Base-by-base conservation (phyloP, 2,888 invertebrate species). In the Parnassius mnemosyne region DNA sequence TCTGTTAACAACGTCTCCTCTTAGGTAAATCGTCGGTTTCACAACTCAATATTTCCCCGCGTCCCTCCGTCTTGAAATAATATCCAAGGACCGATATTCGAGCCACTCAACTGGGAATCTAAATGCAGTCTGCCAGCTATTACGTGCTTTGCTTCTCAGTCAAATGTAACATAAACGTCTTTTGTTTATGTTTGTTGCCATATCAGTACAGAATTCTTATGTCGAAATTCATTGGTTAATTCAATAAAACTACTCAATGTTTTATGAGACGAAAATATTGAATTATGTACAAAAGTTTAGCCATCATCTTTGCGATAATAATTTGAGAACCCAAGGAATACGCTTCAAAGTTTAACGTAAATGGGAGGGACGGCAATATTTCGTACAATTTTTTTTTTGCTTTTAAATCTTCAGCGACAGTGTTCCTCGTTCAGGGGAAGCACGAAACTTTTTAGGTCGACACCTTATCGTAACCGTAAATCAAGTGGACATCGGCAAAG, bases 11-110 rank as follows among this genome's bases (percentile, higher is more conserved):
- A 80, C 81, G 81, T 80, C 85, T 85, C 77, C 84, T 83, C 83
- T 84, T 85, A 89, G 85, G 87, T 88, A 89, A 88, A 90, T 85
- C 86, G 85, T 84, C 76, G 86, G 88, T 87, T 87, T 86, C 86
- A 82, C 85, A 87, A 85, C 87, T 90, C 85, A 88, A 90, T 90
- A 89, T 87, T 81, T 81, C 81, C 75, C 76, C 76, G 72, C 77
- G 74, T 76, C 80, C 77, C 78, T 74, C 76, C 71, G 68, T 75
- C 78, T 85, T 88, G 88, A 84, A 88, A 88, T 89, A 87, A 89
- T 89, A 89, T 87, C 80, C 80, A 75, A 73, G 76, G 80, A 71
- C 78, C 81, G 87, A 89, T 88, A 88, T 88, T 86, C 83, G 74
- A 81, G 72, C 74, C 76, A 78, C 79, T 87, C 78, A 83, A 79